Conservation (phyloP, 53 echinoderm and acorn worm genomes). For the Temnopleurus reevesii region DNA sequence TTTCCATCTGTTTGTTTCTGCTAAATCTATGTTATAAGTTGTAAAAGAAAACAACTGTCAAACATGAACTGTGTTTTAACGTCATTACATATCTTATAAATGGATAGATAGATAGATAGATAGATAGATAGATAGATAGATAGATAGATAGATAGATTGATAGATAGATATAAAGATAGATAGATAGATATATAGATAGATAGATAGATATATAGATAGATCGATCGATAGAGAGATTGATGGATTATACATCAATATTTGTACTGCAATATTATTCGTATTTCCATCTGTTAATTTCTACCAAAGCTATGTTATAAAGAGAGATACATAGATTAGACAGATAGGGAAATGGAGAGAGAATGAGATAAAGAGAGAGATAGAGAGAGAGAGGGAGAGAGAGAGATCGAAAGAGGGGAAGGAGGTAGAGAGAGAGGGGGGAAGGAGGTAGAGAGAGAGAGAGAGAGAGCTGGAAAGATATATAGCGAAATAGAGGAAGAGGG, state of each 20-base stretch:
- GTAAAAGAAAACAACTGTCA: no score
- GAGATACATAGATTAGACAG: neutral
- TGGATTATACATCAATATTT: no score
- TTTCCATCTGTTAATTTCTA: no score
- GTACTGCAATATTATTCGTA: no score
- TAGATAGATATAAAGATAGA: slow-evolving; percentile 17
- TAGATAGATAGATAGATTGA: slow-evolving; percentile 1
- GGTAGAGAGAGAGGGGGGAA: neutral
- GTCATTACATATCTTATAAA: neutral
- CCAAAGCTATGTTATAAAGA: neutral
- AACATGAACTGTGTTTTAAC: no score
- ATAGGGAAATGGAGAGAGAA: no score
- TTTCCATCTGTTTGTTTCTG: no score
- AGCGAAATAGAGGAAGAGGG: neutral
- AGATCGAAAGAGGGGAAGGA: no score
- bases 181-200: neutral
- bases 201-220: no score
- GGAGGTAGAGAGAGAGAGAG: neutral
- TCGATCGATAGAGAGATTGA: neutral
- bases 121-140: neutral
- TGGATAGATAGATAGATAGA: neutral
- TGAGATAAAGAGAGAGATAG: neutral
- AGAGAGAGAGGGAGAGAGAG: neutral
- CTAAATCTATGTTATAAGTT: no score
- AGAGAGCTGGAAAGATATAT: neutral